These are phyloP conservation scores for Falco berigora DNA, from an alignment of 2,797 vertebrate genomes.

Conservation along the genomic window DNA sequence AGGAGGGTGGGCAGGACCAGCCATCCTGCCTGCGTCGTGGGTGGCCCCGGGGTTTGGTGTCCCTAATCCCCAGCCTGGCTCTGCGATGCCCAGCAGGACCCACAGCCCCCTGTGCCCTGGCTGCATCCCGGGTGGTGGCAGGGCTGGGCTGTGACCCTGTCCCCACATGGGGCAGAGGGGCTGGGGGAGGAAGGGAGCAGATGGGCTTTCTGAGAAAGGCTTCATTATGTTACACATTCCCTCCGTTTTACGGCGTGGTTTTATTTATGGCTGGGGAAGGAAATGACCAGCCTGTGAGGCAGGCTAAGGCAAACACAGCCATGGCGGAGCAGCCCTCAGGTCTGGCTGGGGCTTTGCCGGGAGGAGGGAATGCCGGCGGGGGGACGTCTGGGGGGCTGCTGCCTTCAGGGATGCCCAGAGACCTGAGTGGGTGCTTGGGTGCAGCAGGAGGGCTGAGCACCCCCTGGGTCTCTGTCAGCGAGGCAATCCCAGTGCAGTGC, in stretches of 20 bases:
- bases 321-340: fast-evolving
- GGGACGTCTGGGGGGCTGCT: neutral
- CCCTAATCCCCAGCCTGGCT: neutral
- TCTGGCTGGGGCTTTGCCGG: neutral
- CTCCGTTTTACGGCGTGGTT: neutral
- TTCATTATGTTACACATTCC: slow-evolving; percentile 37
- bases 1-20: neutral
- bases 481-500: neutral
- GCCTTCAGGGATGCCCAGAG: neutral
- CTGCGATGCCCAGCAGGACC: fast-evolving
- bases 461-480: fast-evolving
- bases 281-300: neutral
- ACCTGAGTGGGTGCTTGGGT: neutral
- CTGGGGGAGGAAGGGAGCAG: neutral
- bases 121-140: neutral
- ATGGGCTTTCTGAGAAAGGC: slow-evolving; percentile 14
- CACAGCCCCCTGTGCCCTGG: fast-evolving
- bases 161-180: fast-evolving
- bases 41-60: neutral
- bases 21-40: neutral
- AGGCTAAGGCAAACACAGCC: slow-evolving; percentile 24
- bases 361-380: neutral
- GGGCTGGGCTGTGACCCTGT: neutral
- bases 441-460: neutral
- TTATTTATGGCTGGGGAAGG: slow-evolving; percentile 36